Base-by-base conservation (phyloP, 2,113 vertebrate species). In the Tor tambroides region DNA sequence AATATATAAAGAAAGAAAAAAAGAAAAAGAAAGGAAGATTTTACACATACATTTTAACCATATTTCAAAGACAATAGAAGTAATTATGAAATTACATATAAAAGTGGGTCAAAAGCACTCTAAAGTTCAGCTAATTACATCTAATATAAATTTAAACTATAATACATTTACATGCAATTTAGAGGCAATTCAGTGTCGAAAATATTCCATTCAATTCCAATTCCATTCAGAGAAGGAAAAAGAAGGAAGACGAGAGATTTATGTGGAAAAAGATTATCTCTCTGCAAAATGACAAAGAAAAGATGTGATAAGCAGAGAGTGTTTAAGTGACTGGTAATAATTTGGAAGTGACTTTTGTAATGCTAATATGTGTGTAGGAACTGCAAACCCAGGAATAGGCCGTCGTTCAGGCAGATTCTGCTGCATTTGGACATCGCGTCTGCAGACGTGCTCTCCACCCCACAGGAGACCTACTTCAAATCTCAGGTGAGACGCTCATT, bases 391-490 rank as follows among this genome's bases (percentile, higher is more conserved):
- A 95, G 98, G 92, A 99, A 98, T 90, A 95, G 98, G 5, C 98
- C 98, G 0, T 99, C 98, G 26, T 99, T 99, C 93, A 94, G 98
- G 72, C 98, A 99, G 95, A 99, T 98, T 92, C 95, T 99, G 78
- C 93, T 98, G 46, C 98, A 99, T 89, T 93, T 99, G 86, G 98
- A 99, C 92, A 99, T 99, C 3, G 98, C 98, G 80, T 98, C 98
- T 0, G 98, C 98, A 0, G 98, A 99, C 7, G 96, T 99, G 49
- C 94, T 99, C 9, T 99, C 97, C 46, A 99, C 98, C 6, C 96
- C 98, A 0, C 98, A 99, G 90, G 98, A 99, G 91, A 98, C 97
- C 0, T 99, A 99, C 92, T 99, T 99, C 92, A 96, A 98, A 89
- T 96, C 98, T 87, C 98, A 99, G 96, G 95, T 95, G 91, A 71